Percentiles rank a stretch among this genome's conserved stretches.
Conservation (phyloP, 2,797 vertebrate species). For the Syncerus caffer region DNA sequence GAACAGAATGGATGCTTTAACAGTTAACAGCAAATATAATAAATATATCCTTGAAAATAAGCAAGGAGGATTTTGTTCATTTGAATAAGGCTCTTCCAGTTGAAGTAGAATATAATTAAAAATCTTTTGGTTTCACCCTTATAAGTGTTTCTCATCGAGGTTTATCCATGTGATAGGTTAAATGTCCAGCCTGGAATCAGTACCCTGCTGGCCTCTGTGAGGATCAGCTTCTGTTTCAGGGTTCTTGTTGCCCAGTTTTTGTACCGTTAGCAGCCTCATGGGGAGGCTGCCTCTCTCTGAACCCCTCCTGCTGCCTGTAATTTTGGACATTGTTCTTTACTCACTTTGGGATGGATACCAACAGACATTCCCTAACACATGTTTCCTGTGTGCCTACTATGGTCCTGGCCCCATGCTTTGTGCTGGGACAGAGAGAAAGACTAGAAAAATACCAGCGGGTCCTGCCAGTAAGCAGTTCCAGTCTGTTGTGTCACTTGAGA, state of each 20-base stretch:
- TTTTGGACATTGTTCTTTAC: slow-evolving; percentile 20
- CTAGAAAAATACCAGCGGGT: background rate
- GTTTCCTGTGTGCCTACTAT: background rate
- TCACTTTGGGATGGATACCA: background rate
- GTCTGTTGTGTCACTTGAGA: background rate
- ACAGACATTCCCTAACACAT: background rate
- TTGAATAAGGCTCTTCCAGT: background rate
- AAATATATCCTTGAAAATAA: slow-evolving; percentile 33
- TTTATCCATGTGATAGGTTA: background rate
- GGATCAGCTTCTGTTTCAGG: background rate
- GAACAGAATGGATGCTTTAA: slow-evolving; percentile 1
- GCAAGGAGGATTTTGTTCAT: slow-evolving; percentile 4
- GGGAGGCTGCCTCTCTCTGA: background rate
- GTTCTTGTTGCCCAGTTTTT: background rate
- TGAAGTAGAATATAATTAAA: slow-evolving; percentile 29
- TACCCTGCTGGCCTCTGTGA: background rate
- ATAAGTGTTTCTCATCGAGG: background rate
- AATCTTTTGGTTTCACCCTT: background rate
- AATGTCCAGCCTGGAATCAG: background rate
- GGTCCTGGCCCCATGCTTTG: background rate
- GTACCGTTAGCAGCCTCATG: background rate
- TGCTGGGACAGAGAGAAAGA: background rate
- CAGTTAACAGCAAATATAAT: slow-evolving; percentile 3
- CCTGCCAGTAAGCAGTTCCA: background rate
- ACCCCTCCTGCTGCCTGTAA: background rate